phyloP scores from a whole-genome alignment of 2,888 invertebrate genomes.

The Morinoia aosen region DNA sequence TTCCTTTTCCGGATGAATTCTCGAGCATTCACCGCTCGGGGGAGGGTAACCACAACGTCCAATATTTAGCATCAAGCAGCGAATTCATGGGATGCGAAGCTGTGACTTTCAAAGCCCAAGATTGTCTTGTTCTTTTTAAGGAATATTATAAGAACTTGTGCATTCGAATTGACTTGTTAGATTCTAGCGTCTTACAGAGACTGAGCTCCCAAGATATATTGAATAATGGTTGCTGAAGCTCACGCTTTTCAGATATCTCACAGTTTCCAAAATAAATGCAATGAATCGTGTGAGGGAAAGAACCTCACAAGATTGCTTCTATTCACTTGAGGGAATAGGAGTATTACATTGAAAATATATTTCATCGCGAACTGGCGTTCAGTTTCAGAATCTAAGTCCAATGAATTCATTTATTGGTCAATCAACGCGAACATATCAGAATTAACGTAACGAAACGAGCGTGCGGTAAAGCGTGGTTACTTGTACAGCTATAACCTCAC shows the following conservation, averaged over 20 bases:
- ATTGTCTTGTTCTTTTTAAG: not conserved
- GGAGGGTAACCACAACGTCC: not conserved
- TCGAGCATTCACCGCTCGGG: not conserved
- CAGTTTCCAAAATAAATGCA: not conserved
- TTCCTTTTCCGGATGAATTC: not conserved
- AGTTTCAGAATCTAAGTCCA: not conserved
- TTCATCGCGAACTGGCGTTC: not conserved
- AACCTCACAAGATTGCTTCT: not conserved
- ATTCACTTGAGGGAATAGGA: not conserved
- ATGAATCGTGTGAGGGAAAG: not conserved
- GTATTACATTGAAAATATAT: not conserved
- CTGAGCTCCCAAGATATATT: not conserved
- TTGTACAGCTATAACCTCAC: too few relatives aligned
- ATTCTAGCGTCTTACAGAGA: not conserved
- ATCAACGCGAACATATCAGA: not conserved
- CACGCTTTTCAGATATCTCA: not conserved
- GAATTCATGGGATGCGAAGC: not conserved
- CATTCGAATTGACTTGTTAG: not conserved
- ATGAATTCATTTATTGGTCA: not conserved
- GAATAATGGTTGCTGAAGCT: not conserved
- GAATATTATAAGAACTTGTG: constrained; percentile 9
- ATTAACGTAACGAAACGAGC: not conserved
- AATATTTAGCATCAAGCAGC: not conserved
- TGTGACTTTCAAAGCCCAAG: not conserved
- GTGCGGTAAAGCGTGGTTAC: not conserved